Evolutionary conservation across 2,888 invertebrate species (phyloP), one percentile per base, ranked within the genome.

Genomic region (Heliconius erato): DNA sequence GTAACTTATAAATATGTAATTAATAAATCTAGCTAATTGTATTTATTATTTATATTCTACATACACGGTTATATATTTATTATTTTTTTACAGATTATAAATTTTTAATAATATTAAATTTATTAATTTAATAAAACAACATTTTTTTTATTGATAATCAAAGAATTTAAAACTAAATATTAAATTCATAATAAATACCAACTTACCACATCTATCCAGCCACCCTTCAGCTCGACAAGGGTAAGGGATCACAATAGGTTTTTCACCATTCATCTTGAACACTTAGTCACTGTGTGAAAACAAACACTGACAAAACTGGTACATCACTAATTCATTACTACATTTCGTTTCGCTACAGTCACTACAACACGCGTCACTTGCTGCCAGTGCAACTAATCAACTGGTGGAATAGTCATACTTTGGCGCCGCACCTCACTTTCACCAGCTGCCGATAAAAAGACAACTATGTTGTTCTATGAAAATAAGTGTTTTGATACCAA

Each of bases 191-290:
- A 32, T n/a, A n/a, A n/a, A n/a, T 3, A 74, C 28, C 6, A 40
- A 90, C 95, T 94, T 88, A 96, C 96, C 95, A 86, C 95, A 96
- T 94, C 94, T 91, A 84, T 95, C 92, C 35, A 96, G 90, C 96
- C 96, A 96, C 71, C 96, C 96, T 87, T 96, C 96, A 28, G 93
- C 96, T 72, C 95, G 93, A 88, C 96, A 96, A 40, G 96, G 96
- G 85, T 93, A 96, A 79, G 91, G 89, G 84, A 95, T 96, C 86
- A 92, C 91, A 84, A 94, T 86, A 86, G 88, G 85, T 84, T 85
- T 88, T 86, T 92, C 91, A 86, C 88, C 90, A 89, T 90, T 93
- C 95, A 95, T 95, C 86, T 91, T 92, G 88, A 83, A 85, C 90
- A 89, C 88, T 78, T 78, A 88, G 87, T 87, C 89, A 91, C 90